These are phyloP conservation scores for Bombus confusus DNA, from an alignment of 1,140 invertebrate genomes.

Conservation along the genomic window DNA sequence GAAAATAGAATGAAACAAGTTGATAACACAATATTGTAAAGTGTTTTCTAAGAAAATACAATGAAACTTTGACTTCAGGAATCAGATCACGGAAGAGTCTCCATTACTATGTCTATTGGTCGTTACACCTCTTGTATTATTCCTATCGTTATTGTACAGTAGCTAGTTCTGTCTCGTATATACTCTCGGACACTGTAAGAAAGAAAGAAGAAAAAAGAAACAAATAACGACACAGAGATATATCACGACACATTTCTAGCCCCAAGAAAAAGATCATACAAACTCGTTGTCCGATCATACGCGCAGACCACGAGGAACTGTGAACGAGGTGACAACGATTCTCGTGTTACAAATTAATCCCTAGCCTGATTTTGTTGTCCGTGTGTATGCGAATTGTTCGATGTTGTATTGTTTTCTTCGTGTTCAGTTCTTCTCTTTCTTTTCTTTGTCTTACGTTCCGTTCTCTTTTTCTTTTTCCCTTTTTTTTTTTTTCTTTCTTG, in stretches of 20 bases:
- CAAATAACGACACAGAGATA: conserved; percentile 1
- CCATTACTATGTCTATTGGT: conserved; percentile 51
- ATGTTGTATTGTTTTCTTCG: background rate
- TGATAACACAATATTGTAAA: too few species aligned
- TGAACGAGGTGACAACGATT: conserved; percentile 34
- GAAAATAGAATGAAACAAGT: background rate
- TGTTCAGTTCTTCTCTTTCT: background rate
- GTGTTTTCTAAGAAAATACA: too few species aligned
- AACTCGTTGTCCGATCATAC: conserved; percentile 16
- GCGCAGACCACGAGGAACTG: conserved; percentile 9
- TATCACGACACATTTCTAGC: conserved; percentile 29
- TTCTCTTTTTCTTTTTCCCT: background rate
- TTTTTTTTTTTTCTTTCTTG: background rate
- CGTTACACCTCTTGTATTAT: conserved; percentile 41
- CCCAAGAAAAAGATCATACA: too few species aligned
- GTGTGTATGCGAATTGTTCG: background rate
- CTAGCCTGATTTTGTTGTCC: conserved; percentile 27
- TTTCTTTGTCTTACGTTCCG: background rate
- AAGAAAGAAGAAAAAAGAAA: background rate
- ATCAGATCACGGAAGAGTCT: conserved; percentile 39
- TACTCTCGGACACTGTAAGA: background rate
- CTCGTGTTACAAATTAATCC: conserved; percentile 61
- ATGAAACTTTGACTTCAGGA: conserved; percentile 8
- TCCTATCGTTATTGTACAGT: conserved; percentile 72
- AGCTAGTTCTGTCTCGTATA: conserved; percentile 76